These are phyloP conservation scores for Anser brachyrhynchus DNA, from an alignment of 2,113 vertebrate species.

Conservation along the genomic window DNA sequence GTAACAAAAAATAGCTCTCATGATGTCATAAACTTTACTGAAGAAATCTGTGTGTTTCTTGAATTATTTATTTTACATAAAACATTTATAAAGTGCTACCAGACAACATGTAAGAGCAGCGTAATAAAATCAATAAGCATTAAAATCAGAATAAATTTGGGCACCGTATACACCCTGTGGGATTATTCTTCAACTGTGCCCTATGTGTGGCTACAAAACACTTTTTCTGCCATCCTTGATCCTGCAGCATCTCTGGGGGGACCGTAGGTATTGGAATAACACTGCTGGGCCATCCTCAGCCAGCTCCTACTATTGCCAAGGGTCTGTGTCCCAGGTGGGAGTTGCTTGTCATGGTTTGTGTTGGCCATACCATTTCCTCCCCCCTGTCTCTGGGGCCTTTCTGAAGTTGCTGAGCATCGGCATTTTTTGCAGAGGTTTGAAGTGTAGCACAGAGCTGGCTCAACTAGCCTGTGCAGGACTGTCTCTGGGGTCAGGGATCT, in stretches of 20 bases:
- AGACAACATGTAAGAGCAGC: constrained; percentile 19
- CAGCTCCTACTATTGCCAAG: not conserved
- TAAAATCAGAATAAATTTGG: constrained; percentile 40
- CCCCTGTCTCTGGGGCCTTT: not conserved
- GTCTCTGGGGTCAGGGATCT: not conserved
- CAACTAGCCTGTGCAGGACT: not conserved
- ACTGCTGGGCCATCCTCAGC: not conserved
- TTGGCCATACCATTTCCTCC: not conserved
- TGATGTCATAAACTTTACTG: constrained; percentile 63
- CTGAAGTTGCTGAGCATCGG: accelerated
- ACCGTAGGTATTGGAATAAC: not conserved
- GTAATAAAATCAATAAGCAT: constrained; percentile 57
- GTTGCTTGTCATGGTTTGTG: not conserved
- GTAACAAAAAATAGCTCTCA: constrained; percentile 39
- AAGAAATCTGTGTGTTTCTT: constrained; percentile 46
- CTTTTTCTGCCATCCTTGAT: not conserved
- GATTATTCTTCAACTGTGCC: not conserved
- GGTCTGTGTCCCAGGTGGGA: not conserved
- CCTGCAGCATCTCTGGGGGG: not conserved
- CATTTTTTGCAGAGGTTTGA: not conserved
- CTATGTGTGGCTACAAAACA: not conserved
- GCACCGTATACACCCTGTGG: not conserved
- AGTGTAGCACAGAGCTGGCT: not conserved
- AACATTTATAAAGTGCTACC: constrained; percentile 59
- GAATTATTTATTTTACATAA: constrained; percentile 66